These are phyloP conservation scores for Patella pellucida DNA, from an alignment of 2,888 invertebrate species.

Conservation along the genomic window DNA sequence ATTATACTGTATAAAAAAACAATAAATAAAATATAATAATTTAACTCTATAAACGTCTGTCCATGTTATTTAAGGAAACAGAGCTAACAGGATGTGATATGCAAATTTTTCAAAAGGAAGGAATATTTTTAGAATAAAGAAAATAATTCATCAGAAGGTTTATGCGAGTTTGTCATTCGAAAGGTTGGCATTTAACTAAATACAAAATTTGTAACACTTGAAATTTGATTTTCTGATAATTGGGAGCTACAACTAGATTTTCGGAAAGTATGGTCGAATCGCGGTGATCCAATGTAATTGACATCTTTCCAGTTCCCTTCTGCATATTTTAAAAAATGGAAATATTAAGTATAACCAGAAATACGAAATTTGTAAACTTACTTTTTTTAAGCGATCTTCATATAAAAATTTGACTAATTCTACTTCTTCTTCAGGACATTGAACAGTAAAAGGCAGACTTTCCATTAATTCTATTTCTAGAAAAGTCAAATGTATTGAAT, in stretches of 20 bases:
- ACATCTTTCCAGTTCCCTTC: background rate
- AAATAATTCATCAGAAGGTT: too few relatives aligned
- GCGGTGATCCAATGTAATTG: background rate
- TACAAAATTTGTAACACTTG: too few relatives aligned
- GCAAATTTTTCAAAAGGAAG: too few relatives aligned
- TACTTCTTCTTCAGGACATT: conserved; percentile 78
- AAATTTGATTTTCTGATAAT: background rate
- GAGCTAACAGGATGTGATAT: too few relatives aligned
- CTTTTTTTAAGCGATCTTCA: conserved; percentile 85
- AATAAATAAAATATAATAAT: background rate
- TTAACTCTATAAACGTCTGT: too few relatives aligned
- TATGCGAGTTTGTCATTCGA: too few relatives aligned
- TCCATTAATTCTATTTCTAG: conserved; percentile 81
- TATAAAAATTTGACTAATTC: conserved; percentile 84
- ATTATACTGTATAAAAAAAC: conserved; percentile 76
- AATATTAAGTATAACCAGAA: background rate
- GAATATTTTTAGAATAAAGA: too few relatives aligned
- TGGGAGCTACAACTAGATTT: background rate
- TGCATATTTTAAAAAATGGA: conserved; percentile 12
- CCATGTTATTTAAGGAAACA: too few relatives aligned
- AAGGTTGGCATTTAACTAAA: too few relatives aligned
- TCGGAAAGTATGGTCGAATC: background rate
- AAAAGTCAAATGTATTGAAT: conserved; percentile 12
- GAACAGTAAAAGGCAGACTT: conserved; percentile 78
- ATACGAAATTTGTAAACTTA: conserved; percentile 34